Base-by-base conservation (phyloP, 2,888 invertebrate species). In the Eurytoma californica region DNA sequence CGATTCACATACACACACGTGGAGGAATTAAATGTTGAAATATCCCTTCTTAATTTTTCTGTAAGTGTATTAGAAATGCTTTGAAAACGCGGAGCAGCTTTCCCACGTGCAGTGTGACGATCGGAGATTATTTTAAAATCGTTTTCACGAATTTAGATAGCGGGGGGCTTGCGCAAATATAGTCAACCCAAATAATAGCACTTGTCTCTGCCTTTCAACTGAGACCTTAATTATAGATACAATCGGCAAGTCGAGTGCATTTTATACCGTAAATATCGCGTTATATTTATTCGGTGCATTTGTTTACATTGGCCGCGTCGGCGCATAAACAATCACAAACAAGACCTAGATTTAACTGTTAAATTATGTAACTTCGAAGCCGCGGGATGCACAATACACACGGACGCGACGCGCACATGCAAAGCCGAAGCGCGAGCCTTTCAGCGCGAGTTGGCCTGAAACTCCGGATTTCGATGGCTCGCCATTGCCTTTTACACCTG, bases 71-170 rank as follows among this genome's bases (percentile, higher is more conserved):
- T 39, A 60, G n/a, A 70, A 47, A 47, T 58, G 51, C 49, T 47
- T 47, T 5, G 60, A 13, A 47, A 39, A 7, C 63, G n/a, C 47
- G n/a, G 7, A 47, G 58, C 14, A 0, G 39, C 7, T 58, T 73
- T 73, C 65, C 65, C 72, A 72, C 72, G 39, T 63, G 65, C 39
- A 7, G 13, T 13, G 18, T 7, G 69, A 69, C 47, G 69, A 73
- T 73, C 39, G 55, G 16, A 63, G 53, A 58, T 69, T 47, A 69
- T 69, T 65, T 65, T 63, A 63, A 73, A 72, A 72, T 72, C 16
- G 55, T 72, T 65, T 63, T 55, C 39, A 30, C 30, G 55, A 65
- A 55, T 47, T 55, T 51, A 18, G 39, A 47, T 67, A 58, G 20
- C 9, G 49, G 5, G 14, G 39, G 7, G 61, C 18, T 72, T 72